phyloP scores from a whole-genome alignment of 2,113 vertebrate species.

The Ellobius talpinus region DNA sequence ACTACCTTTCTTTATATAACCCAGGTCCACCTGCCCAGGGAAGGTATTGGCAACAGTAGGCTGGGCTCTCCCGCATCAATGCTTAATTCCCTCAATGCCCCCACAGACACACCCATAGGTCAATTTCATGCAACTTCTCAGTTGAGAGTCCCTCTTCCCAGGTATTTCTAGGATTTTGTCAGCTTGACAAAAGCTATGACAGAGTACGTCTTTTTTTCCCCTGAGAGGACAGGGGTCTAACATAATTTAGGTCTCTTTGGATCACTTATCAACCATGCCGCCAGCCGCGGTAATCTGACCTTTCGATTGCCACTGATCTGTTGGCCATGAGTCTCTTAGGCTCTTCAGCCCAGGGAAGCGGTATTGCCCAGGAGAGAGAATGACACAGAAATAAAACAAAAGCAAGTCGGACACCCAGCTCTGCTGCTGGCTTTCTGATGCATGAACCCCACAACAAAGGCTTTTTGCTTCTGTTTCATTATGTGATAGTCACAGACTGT shows the following conservation, averaged over 20 bases:
- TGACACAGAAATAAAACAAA: slow-evolving; percentile 32
- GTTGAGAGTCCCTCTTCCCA: background rate
- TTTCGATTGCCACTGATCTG: slow-evolving; percentile 3
- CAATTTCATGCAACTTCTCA: background rate
- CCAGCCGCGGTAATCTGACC: slow-evolving; percentile 1
- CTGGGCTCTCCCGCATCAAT: background rate
- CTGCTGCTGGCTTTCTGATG: slow-evolving; percentile 26
- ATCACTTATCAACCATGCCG: background rate
- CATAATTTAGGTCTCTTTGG: slow-evolving; percentile 32
- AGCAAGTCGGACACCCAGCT: background rate
- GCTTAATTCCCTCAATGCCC: background rate
- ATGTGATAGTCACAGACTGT: slow-evolving; percentile 59
- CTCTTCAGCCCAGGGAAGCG: background rate
- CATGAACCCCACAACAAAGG: slow-evolving; percentile 26
- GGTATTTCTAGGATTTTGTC: background rate
- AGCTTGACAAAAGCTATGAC: background rate
- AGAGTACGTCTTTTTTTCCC: background rate
- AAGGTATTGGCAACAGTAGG: background rate
- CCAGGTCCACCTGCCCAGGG: background rate
- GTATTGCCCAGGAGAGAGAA: background rate
- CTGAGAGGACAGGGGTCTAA: background rate
- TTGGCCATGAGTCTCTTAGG: background rate
- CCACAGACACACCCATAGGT: background rate
- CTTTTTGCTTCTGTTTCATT: slow-evolving; percentile 72
- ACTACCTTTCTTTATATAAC: background rate